A percentile compares a stretch with the other conserved stretches of the same genome.
Evolutionary conservation across 2,113 vertebrate genomes (phyloP).

Genomic region (Mormoops blainvillei): DNA sequence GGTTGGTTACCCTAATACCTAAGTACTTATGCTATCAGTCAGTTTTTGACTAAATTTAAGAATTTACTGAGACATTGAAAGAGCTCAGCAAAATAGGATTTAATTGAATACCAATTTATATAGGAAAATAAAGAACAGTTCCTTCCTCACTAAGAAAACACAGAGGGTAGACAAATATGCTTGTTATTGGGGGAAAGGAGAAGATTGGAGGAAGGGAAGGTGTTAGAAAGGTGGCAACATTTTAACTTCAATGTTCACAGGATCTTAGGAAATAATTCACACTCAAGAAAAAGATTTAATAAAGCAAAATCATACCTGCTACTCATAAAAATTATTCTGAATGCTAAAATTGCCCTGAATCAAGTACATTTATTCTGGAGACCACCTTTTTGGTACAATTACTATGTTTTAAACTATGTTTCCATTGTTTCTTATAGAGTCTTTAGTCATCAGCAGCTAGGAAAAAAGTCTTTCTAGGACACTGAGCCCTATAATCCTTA

Average conservation of each 20-base stretch:
- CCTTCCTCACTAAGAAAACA: not conserved
- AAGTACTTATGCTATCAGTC: not conserved
- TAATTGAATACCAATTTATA: not conserved
- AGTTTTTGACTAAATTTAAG: not conserved
- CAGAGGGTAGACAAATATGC: not conserved
- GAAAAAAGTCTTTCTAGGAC: not conserved
- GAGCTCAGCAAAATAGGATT: not conserved
- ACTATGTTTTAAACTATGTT: not conserved
- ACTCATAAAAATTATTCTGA: not conserved
- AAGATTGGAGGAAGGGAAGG: not conserved
- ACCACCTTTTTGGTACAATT: conserved; percentile 2
- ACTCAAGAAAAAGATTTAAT: not conserved
- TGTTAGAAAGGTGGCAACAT: not conserved
- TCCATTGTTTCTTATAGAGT: not conserved
- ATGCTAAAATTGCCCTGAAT: not conserved
- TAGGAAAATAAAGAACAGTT: not conserved
- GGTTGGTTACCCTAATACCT: not conserved
- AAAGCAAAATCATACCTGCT: not conserved
- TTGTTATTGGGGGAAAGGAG: not conserved
- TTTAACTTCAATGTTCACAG: not conserved
- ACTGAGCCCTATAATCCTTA: not conserved
- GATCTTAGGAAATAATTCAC: conserved; percentile 28
- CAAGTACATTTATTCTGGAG: not conserved
- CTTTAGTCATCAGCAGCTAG: not conserved
- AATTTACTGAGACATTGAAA: not conserved